A percentile compares a stretch with the other conserved stretches of the same genome.
These are phyloP conservation scores for Myripristis jacobus DNA, from an alignment of 2,797 vertebrate genomes.

Conservation along the genomic window DNA sequence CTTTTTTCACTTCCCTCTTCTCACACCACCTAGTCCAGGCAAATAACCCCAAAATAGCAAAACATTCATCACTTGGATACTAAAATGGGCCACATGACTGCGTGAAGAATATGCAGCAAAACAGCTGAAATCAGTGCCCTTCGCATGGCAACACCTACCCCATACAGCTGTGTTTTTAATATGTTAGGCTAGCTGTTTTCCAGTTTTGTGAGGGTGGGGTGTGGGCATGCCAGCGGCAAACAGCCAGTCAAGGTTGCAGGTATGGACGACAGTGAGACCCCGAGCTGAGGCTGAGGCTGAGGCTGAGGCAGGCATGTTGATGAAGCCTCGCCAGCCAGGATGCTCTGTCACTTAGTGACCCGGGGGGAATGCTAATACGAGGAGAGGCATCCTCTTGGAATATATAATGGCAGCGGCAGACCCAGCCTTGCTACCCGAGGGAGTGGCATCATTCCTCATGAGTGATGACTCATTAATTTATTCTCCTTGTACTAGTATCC, in stretches of 20 bases:
- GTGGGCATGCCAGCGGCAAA: slow-evolving; percentile 23
- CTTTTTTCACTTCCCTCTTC: slow-evolving; percentile 19
- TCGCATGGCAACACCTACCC: slow-evolving; percentile 20
- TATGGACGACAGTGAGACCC: slow-evolving; percentile 16
- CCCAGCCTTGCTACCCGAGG: slow-evolving; percentile 51
- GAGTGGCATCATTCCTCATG: slow-evolving; percentile 62
- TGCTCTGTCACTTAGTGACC: slow-evolving; percentile 52
- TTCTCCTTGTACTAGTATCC: slow-evolving; percentile 18
- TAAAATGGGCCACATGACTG: slow-evolving; percentile 11
- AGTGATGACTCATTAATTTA: slow-evolving; percentile 72
- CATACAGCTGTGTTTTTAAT: slow-evolving; percentile 22
- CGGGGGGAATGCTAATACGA: slow-evolving; percentile 65
- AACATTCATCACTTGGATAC: slow-evolving; percentile 7
- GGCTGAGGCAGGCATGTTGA: slow-evolving; percentile 48
- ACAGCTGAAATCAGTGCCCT: slow-evolving; percentile 10
- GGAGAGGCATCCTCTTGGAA: slow-evolving; percentile 69
- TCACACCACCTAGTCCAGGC: slow-evolving; percentile 5
- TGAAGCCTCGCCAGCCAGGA: slow-evolving; percentile 51
- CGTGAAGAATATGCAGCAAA: slow-evolving; percentile 4
- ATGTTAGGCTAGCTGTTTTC: slow-evolving; percentile 31
- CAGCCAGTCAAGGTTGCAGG: slow-evolving; percentile 24
- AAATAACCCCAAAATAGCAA: slow-evolving; percentile 22
- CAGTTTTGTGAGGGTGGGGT: not conserved
- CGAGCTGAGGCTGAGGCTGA: slow-evolving; percentile 31
- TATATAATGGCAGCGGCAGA: slow-evolving; percentile 62